These are phyloP conservation scores for Xanthia togata DNA, from an alignment of 2,888 invertebrate species.

Conservation along the genomic window DNA sequence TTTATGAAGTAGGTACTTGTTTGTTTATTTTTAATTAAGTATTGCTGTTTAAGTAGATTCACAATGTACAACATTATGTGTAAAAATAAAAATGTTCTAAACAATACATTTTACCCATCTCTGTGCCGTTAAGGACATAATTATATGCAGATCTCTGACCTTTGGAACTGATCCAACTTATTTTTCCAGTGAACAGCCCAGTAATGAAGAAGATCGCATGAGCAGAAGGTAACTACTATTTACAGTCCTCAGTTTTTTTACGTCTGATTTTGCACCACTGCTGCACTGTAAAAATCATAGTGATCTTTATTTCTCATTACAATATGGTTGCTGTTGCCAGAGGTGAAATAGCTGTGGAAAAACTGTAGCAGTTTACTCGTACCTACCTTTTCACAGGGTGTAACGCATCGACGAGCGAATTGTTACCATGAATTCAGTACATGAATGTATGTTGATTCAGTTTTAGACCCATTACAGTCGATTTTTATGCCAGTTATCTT, in stretches of 20 bases:
- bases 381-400: too few species aligned
- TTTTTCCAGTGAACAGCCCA: conserved; percentile 67
- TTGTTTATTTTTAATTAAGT: background rate
- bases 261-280: background rate
- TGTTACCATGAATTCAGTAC: too few species aligned
- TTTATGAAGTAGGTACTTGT: too few species aligned
- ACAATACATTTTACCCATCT: background rate
- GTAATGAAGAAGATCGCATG: conserved; percentile 66
- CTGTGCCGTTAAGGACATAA: background rate
- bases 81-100: background rate
- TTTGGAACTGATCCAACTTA: conserved; percentile 34
- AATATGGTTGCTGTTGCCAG: background rate
- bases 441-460: too few species aligned
- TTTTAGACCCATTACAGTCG: too few species aligned
- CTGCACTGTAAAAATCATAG: background rate
- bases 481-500: too few species aligned
- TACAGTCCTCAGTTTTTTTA: background rate
- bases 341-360: background rate
- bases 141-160: conserved; percentile 23
- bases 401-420: background rate
- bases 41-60: background rate
- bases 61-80: background rate
- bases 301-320: background rate
- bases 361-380: background rate
- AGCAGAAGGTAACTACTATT: conserved; percentile 64